Percentiles rank a stretch among this genome's conserved stretches.
These are phyloP conservation scores for Atrichornis clamosus DNA, from an alignment of 2,113 vertebrate genomes.

Conservation along the genomic window DNA sequence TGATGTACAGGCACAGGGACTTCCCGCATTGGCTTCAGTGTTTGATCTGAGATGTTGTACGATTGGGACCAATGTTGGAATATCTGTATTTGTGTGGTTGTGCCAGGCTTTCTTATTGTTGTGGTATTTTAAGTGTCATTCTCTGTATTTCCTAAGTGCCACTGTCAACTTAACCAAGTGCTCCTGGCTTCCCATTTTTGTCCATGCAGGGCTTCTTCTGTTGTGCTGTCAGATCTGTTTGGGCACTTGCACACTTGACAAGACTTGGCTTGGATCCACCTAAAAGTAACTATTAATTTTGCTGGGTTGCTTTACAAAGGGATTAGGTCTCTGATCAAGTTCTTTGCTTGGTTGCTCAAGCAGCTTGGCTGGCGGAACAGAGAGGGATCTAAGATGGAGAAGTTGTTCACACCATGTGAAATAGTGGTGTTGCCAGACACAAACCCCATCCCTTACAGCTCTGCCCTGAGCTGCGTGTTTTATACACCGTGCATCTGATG, in stretches of 20 bases:
- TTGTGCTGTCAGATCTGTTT: not conserved
- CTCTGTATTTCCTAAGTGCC: not conserved
- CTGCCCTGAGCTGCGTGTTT: not conserved
- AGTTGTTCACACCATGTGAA: not conserved
- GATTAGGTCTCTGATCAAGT: not conserved
- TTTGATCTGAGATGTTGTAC: not conserved
- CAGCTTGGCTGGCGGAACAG: not conserved
- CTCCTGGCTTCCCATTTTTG: not conserved
- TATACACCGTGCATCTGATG: not conserved
- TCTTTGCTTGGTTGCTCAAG: not conserved
- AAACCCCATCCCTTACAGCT: not conserved
- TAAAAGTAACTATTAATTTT: not conserved
- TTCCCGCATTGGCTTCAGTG: rapidly evolving
- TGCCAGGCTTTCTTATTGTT: not conserved
- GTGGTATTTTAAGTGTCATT: not conserved
- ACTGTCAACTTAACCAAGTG: not conserved
- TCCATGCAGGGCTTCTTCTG: not conserved
- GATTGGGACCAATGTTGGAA: not conserved
- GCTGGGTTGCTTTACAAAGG: not conserved
- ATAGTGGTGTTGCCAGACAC: not conserved
- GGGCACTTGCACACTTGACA: not conserved
- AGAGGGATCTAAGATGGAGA: not conserved
- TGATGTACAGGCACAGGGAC: not conserved
- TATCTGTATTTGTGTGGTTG: not conserved
- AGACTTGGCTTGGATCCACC: not conserved